Evolutionary conservation across 2,888 invertebrate species (phyloP).

Genomic region (Meliscaeva auricollis): DNA sequence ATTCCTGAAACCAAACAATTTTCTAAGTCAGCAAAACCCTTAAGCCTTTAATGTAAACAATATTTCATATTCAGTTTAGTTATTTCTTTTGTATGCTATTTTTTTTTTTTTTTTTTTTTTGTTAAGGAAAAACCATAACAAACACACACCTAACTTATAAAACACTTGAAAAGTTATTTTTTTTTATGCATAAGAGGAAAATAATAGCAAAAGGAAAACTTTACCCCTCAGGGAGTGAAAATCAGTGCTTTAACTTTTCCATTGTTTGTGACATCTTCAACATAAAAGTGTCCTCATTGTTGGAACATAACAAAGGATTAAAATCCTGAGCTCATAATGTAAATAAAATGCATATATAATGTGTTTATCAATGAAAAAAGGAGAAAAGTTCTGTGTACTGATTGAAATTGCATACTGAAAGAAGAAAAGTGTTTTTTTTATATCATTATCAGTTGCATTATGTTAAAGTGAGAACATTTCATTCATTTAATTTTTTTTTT

Average conservation of each 20-base stretch:
- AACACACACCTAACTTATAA: conserved; percentile 1
- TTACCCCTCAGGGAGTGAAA: not conserved
- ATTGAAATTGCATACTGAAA: not conserved
- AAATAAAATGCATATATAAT: not conserved
- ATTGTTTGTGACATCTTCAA: conserved; percentile 47
- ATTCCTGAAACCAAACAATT: not conserved
- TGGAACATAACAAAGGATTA: conserved; percentile 44
- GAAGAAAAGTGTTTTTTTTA: conserved; percentile 4
- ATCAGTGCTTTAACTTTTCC: conserved; percentile 34
- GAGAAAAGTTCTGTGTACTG: not conserved
- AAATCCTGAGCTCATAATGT: conserved; percentile 7
- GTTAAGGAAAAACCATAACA: not conserved
- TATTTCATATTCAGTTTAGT: not conserved
- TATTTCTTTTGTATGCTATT: not conserved
- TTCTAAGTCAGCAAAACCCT: not conserved
- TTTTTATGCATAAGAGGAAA: not conserved
- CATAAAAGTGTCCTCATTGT: conserved; percentile 48
- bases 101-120: not conserved
- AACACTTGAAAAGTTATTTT: conserved; percentile 12
- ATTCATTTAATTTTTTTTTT: not conserved
- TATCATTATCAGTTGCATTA: conserved; percentile 25
- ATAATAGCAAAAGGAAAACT: conserved; percentile 6
- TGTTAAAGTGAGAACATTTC: not conserved
- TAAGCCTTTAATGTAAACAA: not conserved
- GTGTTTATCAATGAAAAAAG: not conserved